These are phyloP conservation scores for Bradypodion pumilum DNA, from an alignment of 2,797 vertebrate genomes.

Conservation along the genomic window DNA sequence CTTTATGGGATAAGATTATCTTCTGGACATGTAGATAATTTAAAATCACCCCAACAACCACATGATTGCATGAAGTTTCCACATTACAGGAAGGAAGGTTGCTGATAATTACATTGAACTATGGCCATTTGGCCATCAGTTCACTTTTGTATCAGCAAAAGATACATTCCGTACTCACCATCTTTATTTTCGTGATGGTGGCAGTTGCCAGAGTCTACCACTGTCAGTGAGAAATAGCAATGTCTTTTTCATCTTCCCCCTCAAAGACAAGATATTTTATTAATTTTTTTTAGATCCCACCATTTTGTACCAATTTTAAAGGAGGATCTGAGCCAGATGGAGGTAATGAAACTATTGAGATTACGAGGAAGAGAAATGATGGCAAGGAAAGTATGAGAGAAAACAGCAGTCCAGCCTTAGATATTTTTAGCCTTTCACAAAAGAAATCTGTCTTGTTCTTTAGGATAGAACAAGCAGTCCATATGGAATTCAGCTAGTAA, in stretches of 20 bases:
- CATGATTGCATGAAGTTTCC: constrained; percentile 21
- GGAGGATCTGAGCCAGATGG: neutral
- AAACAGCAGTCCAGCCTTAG: neutral
- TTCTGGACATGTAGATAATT: too few species aligned
- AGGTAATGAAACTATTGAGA: neutral
- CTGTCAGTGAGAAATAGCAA: constrained; percentile 54
- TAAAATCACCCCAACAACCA: neutral
- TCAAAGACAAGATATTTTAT: constrained; percentile 63
- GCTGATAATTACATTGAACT: constrained; percentile 24
- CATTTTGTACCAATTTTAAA: neutral
- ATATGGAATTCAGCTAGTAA: neutral
- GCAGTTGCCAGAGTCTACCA: constrained; percentile 56
- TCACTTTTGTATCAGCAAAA: constrained; percentile 37
- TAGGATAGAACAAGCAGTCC: neutral
- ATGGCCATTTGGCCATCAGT: neutral
- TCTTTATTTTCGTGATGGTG: constrained; percentile 58
- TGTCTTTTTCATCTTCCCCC: constrained; percentile 61
- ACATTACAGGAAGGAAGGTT: neutral
- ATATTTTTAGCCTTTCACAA: neutral
- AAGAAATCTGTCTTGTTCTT: neutral
- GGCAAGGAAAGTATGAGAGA: constrained; percentile 3
- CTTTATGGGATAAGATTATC: too few species aligned
- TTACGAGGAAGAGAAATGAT: neutral
- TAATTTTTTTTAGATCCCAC: constrained; percentile 25
- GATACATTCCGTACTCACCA: constrained; percentile 46